Evolutionary conservation across 1,140 invertebrate species (phyloP).

Genomic region (Drosophila sturtevanti): DNA sequence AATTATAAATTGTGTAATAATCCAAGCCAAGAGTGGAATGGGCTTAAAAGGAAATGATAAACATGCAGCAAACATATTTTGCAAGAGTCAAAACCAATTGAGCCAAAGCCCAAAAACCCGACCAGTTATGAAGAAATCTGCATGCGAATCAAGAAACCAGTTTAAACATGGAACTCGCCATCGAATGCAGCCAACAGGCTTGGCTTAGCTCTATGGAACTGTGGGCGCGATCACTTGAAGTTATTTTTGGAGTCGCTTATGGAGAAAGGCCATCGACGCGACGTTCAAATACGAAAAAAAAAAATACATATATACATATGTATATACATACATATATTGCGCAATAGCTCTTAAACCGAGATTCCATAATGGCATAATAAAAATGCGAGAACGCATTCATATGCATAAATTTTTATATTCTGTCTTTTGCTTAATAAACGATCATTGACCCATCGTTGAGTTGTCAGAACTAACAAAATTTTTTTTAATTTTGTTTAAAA

Average conservation of each 20-base stretch:
- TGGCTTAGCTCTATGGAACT: constrained; percentile 18
- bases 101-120: constrained; percentile 36
- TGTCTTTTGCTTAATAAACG: neutral
- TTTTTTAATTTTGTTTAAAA: neutral
- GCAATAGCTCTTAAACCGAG: neutral
- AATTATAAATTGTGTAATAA: neutral
- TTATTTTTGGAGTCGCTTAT: constrained; percentile 39
- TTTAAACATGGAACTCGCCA: constrained; percentile 38
- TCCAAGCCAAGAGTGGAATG: no score
- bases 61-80: constrained; percentile 43
- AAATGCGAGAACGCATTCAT: constrained; percentile 1
- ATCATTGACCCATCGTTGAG: neutral
- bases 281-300: constrained; percentile 4
- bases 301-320: no score
- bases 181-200: constrained; percentile 25
- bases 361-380: neutral
- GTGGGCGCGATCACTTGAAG: constrained; percentile 42
- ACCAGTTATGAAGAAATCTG: constrained; percentile 64
- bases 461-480: neutral
- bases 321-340: neutral
- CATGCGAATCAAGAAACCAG: constrained; percentile 51
- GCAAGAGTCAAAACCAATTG: constrained; percentile 42
- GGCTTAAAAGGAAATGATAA: constrained; percentile 14
- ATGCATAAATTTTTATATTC: neutral
- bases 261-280: constrained; percentile 41